Percentiles rank a stretch among this genome's conserved stretches.
Evolutionary conservation across 2,797 vertebrate genomes (phyloP).

Genomic region (Sebastes iracundus): DNA sequence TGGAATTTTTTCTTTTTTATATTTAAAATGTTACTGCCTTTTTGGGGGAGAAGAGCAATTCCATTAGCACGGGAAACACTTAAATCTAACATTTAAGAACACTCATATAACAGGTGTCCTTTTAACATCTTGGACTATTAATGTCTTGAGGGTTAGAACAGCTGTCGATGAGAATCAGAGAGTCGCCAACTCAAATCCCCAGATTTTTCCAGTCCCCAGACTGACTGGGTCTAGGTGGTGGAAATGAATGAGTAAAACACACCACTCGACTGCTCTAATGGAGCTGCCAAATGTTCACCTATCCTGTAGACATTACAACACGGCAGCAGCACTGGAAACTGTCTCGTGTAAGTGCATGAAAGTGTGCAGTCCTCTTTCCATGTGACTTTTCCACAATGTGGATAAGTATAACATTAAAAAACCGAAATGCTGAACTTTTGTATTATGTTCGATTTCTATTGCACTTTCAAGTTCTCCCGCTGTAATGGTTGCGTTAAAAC

Average conservation of each 20-base stretch:
- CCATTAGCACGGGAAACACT: slow-evolving; percentile 44
- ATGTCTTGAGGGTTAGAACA: slow-evolving; percentile 36
- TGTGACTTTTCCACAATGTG: neutral
- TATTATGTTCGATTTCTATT: neutral
- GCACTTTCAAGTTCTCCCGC: neutral
- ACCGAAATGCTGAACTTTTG: neutral
- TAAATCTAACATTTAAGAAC: slow-evolving; percentile 54
- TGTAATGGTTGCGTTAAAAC: neutral
- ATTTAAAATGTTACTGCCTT: slow-evolving; percentile 25
- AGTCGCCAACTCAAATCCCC: slow-evolving; percentile 15
- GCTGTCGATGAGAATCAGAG: neutral
- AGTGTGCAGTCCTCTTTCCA: neutral
- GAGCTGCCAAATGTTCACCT: slow-evolving; percentile 21
- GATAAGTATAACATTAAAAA: neutral
- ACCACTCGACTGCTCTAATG: slow-evolving; percentile 1
- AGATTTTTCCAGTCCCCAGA: neutral
- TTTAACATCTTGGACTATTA: slow-evolving; percentile 10
- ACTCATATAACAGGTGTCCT: slow-evolving; percentile 25
- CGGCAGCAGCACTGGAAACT: neutral
- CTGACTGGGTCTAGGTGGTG: neutral
- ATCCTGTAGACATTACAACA: neutral
- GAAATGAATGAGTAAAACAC: slow-evolving; percentile 37
- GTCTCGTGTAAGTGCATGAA: neutral
- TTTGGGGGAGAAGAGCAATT: slow-evolving; percentile 32
- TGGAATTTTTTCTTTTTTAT: neutral